Percentiles rank a stretch among this genome's conserved stretches.
phyloP scores from a whole-genome alignment of 2,113 vertebrate genomes.

The Pygathrix nemaeus region DNA sequence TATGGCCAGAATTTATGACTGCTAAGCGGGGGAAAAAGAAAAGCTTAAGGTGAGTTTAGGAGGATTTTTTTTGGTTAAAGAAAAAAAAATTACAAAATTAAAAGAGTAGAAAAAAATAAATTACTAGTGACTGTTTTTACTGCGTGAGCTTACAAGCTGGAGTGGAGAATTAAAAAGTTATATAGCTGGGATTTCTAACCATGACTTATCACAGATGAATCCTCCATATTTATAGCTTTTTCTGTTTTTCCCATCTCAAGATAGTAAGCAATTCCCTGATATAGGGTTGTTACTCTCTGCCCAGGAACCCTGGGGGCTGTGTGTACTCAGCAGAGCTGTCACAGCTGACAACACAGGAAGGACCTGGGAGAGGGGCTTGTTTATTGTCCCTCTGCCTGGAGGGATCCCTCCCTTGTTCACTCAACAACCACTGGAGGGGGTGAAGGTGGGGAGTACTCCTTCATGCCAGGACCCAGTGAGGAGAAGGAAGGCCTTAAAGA shows the following conservation, averaged over 20 bases:
- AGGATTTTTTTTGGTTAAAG: slow-evolving; percentile 72
- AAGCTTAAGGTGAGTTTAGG: slow-evolving; percentile 73
- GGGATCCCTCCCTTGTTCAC: background rate
- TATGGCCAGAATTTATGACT: slow-evolving; percentile 59
- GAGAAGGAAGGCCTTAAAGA: background rate
- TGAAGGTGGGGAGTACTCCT: background rate
- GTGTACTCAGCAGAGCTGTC: slow-evolving; percentile 36
- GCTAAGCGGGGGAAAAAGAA: slow-evolving; percentile 3
- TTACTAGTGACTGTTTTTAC: slow-evolving; percentile 68
- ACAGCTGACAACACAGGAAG: background rate
- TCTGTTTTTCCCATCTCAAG: slow-evolving; percentile 9
- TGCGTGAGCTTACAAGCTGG: slow-evolving; percentile 67
- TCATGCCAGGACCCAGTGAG: background rate
- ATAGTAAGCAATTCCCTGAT: slow-evolving; percentile 53
- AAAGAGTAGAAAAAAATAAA: slow-evolving; percentile 63
- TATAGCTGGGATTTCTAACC: slow-evolving; percentile 55
- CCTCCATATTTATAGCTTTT: slow-evolving; percentile 68
- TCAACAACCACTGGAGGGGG: background rate
- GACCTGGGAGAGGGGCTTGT: background rate
- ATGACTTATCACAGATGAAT: slow-evolving; percentile 65
- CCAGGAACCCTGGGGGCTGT: background rate
- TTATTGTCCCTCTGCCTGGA: background rate
- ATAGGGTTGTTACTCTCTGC: slow-evolving; percentile 27
- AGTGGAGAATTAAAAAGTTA: slow-evolving; percentile 74
- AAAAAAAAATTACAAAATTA: slow-evolving; percentile 72